These are phyloP conservation scores for Cyprinella venusta DNA, from an alignment of 2,797 vertebrate genomes.

Conservation along the genomic window DNA sequence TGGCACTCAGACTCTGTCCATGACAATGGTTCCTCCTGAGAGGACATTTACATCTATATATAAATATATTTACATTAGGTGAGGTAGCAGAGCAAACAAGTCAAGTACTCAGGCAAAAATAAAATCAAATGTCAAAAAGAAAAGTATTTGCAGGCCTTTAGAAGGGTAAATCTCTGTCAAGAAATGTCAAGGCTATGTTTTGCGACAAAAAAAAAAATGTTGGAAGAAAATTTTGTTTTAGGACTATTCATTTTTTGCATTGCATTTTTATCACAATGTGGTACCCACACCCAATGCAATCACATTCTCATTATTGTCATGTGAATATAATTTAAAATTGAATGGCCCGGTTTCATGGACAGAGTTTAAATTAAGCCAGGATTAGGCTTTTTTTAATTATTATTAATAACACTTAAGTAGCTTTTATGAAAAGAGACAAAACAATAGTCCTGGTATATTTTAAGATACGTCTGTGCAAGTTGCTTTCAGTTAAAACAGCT, in stretches of 20 bases:
- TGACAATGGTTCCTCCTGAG: conserved; percentile 33
- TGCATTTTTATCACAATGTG: background rate
- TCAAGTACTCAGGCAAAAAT: background rate
- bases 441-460: too few relatives aligned
- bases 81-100: conserved; percentile 12
- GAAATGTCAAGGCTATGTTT: background rate
- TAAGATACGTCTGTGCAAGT: too few relatives aligned
- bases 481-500: too few relatives aligned
- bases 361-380: too few relatives aligned
- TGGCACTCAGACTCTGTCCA: conserved; percentile 5
- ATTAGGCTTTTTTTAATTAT: too few relatives aligned
- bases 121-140: background rate
- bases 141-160: background rate
- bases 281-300: background rate
- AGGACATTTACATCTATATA: conserved; percentile 35
- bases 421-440: too few relatives aligned
- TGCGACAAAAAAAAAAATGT: too few relatives aligned
- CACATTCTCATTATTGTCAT: background rate
- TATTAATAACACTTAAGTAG: too few relatives aligned
- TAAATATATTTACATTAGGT: conserved; percentile 17
- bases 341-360: too few relatives aligned
- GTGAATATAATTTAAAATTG: background rate
- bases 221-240: background rate
- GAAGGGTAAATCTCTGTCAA: background rate
- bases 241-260: too few relatives aligned